A percentile compares a stretch with the other conserved stretches of the same genome.
Evolutionary conservation across 2,797 vertebrate species (phyloP).

Genomic region (Nannoperca australis): DNA sequence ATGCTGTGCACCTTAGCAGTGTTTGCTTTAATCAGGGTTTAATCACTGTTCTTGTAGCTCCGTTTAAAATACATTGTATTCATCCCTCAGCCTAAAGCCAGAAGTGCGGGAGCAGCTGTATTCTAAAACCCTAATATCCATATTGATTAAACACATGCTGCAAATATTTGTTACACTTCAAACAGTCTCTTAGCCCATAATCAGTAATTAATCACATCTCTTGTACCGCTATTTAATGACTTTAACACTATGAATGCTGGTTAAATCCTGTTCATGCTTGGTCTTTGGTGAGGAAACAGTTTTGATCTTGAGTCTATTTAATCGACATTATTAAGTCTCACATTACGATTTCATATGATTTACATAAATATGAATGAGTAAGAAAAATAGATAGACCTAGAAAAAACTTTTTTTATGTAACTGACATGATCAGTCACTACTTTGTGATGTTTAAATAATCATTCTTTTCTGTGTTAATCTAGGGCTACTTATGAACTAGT

Average conservation of each 20-base stretch:
- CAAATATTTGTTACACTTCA: background rate
- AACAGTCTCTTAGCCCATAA: background rate
- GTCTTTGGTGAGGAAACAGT: background rate
- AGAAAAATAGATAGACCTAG: background rate
- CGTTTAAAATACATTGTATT: slow-evolving; percentile 9
- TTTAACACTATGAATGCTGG: background rate
- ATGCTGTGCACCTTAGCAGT: slow-evolving; percentile 25
- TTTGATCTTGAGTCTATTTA: background rate
- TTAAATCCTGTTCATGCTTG: background rate
- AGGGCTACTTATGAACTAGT: background rate
- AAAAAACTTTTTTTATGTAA: background rate
- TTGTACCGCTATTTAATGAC: background rate
- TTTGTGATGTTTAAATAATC: background rate
- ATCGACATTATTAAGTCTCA: background rate
- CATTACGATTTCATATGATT: background rate
- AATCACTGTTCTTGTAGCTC: slow-evolving; percentile 28
- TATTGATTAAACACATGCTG: slow-evolving; percentile 9
- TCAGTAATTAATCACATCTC: background rate
- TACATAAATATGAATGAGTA: background rate
- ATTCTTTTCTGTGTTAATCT: background rate
- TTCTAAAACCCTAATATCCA: background rate
- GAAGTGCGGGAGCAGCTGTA: slow-evolving; percentile 1
- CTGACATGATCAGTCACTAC: background rate
- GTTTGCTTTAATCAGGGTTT: slow-evolving; percentile 45
- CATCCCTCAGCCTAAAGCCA: slow-evolving; percentile 2